Evolutionary conservation across 2,797 vertebrate species (phyloP).

Genomic region (Hyperoplus lanceolatus): DNA sequence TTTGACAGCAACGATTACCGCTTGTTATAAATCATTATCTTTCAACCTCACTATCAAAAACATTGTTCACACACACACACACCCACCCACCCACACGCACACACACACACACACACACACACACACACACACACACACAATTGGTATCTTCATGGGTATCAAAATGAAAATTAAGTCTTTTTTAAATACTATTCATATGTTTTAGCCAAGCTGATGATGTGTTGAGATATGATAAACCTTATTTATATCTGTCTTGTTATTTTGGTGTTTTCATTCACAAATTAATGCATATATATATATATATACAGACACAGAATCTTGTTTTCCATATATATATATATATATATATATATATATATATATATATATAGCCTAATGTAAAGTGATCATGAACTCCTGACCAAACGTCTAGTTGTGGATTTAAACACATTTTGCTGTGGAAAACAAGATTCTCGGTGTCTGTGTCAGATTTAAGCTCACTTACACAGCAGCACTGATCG

Average conservation of each 20-base stretch:
- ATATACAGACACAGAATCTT: too few relatives aligned
- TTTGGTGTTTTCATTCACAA: too few relatives aligned
- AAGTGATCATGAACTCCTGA: conserved; percentile 9
- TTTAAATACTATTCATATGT: background rate
- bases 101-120: background rate
- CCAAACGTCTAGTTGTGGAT: conserved; percentile 3
- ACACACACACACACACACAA: background rate
- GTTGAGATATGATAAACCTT: background rate
- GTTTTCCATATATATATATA: too few relatives aligned
- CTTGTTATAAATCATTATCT: conserved; percentile 12
- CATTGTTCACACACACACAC: background rate
- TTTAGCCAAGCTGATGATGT: background rate
- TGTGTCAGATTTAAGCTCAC: conserved; percentile 31
- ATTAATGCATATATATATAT: too few relatives aligned
- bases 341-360: too few relatives aligned
- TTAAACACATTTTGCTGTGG: conserved; percentile 28
- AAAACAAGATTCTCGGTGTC: conserved; percentile 13
- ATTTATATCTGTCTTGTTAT: background rate
- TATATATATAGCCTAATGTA: too few relatives aligned
- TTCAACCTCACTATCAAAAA: background rate
- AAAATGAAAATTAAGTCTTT: conserved; percentile 1
- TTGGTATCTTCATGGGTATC: background rate
- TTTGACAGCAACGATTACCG: conserved; percentile 18
- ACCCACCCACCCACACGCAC: background rate
- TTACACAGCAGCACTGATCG: conserved; percentile 50